Conservation (phyloP, 2,113 vertebrate species). For the Oenanthe oenanthe region DNA sequence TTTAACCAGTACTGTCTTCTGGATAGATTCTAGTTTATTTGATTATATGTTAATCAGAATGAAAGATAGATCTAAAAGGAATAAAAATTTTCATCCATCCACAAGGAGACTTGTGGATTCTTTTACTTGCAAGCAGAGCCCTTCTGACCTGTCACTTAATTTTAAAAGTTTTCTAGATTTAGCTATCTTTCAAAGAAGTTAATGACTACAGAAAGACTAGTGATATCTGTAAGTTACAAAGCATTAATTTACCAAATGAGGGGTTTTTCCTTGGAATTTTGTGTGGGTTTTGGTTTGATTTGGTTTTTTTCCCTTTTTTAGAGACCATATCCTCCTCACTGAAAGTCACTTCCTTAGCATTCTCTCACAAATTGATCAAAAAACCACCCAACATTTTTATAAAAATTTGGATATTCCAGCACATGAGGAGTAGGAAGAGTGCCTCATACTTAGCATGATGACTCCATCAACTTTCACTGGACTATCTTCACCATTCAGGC, state of each 20-base stretch:
- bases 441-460: not conserved
- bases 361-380: not conserved
- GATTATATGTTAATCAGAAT: not conserved
- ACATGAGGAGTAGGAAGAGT: not conserved
- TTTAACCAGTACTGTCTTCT: not conserved
- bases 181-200: not conserved
- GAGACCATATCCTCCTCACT: not conserved
- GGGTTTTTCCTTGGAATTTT: fast-evolving
- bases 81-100: not conserved
- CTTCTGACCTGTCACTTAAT: not conserved
- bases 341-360: not conserved
- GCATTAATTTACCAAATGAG: not conserved
- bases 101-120: not conserved
- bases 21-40: not conserved
- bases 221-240: not conserved
- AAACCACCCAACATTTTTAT: not conserved
- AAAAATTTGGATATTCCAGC: not conserved
- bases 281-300: not conserved
- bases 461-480: not conserved
- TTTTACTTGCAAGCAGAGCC: not conserved
- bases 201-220: not conserved
- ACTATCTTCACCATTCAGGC: not conserved
- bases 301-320: not conserved
- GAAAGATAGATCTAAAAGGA: not conserved
- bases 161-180: not conserved